phyloP scores from a whole-genome alignment of 2,113 vertebrate genomes.

The Aspiorhynchus laticeps region DNA sequence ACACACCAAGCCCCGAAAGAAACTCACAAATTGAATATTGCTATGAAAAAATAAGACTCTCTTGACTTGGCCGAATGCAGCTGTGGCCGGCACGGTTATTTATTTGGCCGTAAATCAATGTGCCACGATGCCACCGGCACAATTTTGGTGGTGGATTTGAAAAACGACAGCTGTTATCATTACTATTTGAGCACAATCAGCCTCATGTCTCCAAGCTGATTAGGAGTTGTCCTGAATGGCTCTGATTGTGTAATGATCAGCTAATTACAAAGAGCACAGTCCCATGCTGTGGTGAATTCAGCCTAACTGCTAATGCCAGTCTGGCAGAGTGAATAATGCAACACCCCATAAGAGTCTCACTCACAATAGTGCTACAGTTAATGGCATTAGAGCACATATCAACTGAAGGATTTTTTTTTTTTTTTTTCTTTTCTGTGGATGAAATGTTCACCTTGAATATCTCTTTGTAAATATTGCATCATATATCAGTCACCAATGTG shows the following conservation, averaged over 20 bases:
- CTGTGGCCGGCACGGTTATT: conserved; percentile 7
- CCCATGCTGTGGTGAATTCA: conserved; percentile 78
- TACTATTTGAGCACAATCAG: conserved; percentile 25
- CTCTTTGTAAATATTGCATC: not conserved
- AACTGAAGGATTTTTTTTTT: not conserved
- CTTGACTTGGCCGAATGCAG: not conserved
- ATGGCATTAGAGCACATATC: not conserved
- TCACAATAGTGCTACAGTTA: conserved; percentile 52
- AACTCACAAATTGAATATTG: conserved; percentile 42
- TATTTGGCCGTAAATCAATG: conserved; percentile 16
- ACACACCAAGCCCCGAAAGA: conserved; percentile 22
- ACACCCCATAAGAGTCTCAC: conserved; percentile 77
- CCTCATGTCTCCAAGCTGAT: conserved; percentile 37
- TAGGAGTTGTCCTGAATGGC: conserved; percentile 79
- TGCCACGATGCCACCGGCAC: not conserved
- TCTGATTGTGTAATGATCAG: conserved; percentile 88
- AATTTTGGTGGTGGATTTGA: conserved; percentile 28
- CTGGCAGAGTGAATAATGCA: conserved; percentile 74
- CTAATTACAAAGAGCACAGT: conserved; percentile 85
- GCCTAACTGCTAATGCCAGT: conserved; percentile 80
- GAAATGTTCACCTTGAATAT: not conserved
- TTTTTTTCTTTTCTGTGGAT: not conserved
- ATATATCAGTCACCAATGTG: conserved; percentile 12
- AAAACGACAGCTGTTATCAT: conserved; percentile 31
- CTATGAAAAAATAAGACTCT: conserved; percentile 17